A percentile compares a stretch with the other conserved stretches of the same genome.
Evolutionary conservation across 2,888 invertebrate species (phyloP).

Genomic region (Entomobrya multifasciata): DNA sequence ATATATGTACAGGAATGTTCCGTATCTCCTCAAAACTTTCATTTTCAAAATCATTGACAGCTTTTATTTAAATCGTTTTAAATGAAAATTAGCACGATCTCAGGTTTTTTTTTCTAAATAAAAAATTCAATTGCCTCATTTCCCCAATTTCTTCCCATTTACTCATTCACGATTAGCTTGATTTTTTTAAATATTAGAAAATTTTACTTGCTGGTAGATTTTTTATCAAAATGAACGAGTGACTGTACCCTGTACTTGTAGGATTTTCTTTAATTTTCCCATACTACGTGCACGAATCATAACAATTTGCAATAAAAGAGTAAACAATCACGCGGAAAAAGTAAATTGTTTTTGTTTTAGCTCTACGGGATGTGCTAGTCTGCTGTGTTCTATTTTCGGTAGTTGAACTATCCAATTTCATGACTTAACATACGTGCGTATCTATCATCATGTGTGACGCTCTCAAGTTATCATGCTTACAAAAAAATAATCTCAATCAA

Average conservation of each 20-base stretch:
- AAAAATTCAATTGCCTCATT: conserved; percentile 38
- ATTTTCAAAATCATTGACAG: conserved; percentile 36
- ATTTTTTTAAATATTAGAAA: conserved; percentile 19
- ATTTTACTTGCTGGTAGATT: background rate
- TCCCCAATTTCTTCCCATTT: background rate
- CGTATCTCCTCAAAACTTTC: conserved; percentile 43
- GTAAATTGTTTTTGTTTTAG: conserved; percentile 46
- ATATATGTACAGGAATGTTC: too few species aligned
- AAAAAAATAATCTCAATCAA: background rate
- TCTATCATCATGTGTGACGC: background rate
- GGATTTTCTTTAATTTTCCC: conserved; percentile 44
- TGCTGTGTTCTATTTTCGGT: conserved; percentile 50
- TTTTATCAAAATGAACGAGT: conserved; percentile 30
- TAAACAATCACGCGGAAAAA: conserved; percentile 48
- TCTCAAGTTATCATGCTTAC: background rate
- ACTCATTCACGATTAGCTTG: conserved; percentile 25
- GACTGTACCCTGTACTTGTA: background rate
- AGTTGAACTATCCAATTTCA: background rate
- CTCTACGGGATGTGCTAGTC: background rate
- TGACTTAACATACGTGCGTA: background rate
- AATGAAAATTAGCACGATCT: conserved; percentile 65
- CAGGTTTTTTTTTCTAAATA: conserved; percentile 33
- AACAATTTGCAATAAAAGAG: conserved; percentile 39
- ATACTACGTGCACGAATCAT: conserved; percentile 37
- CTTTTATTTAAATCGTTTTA: conserved; percentile 45